Base-by-base conservation (phyloP, 2,113 vertebrate species). In the Turnix velox region DNA sequence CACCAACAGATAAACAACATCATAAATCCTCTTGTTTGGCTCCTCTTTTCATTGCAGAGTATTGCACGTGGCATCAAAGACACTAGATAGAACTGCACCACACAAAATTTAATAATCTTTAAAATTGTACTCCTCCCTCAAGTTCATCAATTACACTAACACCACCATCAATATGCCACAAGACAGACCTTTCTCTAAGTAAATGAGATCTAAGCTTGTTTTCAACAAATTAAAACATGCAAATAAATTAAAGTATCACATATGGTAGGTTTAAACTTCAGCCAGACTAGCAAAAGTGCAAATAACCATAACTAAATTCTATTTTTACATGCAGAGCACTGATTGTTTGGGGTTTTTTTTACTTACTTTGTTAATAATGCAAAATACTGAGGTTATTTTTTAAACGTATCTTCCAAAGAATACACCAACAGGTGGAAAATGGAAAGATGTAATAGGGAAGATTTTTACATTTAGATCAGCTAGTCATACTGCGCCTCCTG, bases 381-480 rank as follows among this genome's bases (percentile, higher is more conserved):
- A 94, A 89, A 91, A 84, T 72, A 84, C 27, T 48, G 30, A 79
- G 54, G 23, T 46, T 84, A 79, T 88, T 79, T 42, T 83, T 92
- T 81, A 89, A 95, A 74, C 9, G 8, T 43, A 35, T 46, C 72
- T 93, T 92, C 66, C 78, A 89, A 86, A 94, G 46, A 72, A 85
- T 31, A 77, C 8, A 51, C 37, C n/a, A 90, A 88, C 24, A 24
- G 24, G 40, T 39, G 31, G 69, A 75, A 87, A 95, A 87, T 78
- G n/a, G 69, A 76, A 65, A 90, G 73, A 87, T 33, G 45, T 66
- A 91, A 77, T 66, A 90, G 46, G 39, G 65, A 69, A 54, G 42
- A 61, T 59, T 67, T 91, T 95, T 86, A 85, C 75, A 84, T 42
- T 84, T 77, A 93, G 40, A 92, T 55, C 59, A 37, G 42, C 92